phyloP scores from a whole-genome alignment of 2,888 invertebrate genomes.

The Polymixis lichenea region DNA sequence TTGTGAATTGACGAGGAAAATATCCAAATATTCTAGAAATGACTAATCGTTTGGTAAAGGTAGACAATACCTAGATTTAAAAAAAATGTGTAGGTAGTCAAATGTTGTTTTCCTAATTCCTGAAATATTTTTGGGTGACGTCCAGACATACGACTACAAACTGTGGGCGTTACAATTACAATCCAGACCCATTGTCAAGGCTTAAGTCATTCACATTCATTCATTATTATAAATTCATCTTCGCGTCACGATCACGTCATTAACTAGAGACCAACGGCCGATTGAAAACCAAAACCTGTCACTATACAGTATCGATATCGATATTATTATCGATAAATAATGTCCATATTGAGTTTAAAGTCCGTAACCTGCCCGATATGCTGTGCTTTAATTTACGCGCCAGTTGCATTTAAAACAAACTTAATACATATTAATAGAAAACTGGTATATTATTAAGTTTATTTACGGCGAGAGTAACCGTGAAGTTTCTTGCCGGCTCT shows the following conservation, averaged over 20 bases:
- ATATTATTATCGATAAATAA: conserved; percentile 33
- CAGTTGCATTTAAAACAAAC: conserved; percentile 2
- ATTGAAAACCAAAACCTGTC: neutral
- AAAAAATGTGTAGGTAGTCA: neutral
- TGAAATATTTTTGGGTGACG: neutral
- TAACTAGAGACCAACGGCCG: neutral
- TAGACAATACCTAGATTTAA: neutral
- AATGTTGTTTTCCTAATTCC: neutral
- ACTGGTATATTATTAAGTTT: neutral
- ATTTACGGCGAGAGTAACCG: no score
- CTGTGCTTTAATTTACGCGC: conserved; percentile 15
- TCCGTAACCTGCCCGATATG: conserved; percentile 19
- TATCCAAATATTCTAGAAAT: neutral
- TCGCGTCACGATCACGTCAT: neutral
- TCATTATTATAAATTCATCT: no score
- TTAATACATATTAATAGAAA: conserved; percentile 12
- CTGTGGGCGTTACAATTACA: neutral
- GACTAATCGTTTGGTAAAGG: neutral
- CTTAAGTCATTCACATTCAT: conserved; percentile 2
- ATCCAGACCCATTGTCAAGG: conserved; percentile 2
- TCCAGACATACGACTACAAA: neutral
- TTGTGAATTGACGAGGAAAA: neutral
- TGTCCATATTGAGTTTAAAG: conserved; percentile 28
- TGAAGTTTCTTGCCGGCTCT: no score
- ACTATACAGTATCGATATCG: conserved; percentile 9